Conservation (phyloP, 2,797 vertebrate species). For the Scyliorhinus canicula region DNA sequence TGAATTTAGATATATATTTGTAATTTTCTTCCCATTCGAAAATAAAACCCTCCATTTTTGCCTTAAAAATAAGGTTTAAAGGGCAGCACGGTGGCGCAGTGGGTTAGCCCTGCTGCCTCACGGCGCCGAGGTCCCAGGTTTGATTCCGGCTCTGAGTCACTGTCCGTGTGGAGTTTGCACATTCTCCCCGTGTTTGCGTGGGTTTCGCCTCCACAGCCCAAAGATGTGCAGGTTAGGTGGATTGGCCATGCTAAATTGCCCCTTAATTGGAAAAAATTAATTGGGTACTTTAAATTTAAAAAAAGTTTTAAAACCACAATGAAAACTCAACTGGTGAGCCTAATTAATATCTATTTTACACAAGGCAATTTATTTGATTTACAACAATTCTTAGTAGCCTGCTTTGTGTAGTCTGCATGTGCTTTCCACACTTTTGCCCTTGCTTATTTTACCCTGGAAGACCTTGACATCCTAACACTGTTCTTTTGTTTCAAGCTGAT, state of each 20-base stretch:
- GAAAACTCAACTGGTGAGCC: neutral
- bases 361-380: neutral
- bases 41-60: neutral
- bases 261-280: no score
- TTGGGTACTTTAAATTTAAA: no score
- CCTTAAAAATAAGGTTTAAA: neutral
- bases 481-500: constrained; percentile 9
- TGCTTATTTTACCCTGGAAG: neutral
- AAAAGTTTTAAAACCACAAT: neutral
- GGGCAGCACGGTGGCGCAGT: no score
- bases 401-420: neutral
- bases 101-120: no score
- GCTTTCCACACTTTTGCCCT: neutral
- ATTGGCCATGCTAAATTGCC: no score
- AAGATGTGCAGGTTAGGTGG: no score
- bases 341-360: neutral
- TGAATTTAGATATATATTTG: neutral
- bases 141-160: no score
- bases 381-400: neutral
- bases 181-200: no score
- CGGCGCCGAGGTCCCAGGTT: no score
- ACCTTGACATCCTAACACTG: neutral
- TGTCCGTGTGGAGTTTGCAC: no score
- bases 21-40: neutral
- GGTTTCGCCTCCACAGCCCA: no score